These are phyloP conservation scores for Orius insidiosus DNA, from an alignment of 1,140 invertebrate species.

Conservation along the genomic window DNA sequence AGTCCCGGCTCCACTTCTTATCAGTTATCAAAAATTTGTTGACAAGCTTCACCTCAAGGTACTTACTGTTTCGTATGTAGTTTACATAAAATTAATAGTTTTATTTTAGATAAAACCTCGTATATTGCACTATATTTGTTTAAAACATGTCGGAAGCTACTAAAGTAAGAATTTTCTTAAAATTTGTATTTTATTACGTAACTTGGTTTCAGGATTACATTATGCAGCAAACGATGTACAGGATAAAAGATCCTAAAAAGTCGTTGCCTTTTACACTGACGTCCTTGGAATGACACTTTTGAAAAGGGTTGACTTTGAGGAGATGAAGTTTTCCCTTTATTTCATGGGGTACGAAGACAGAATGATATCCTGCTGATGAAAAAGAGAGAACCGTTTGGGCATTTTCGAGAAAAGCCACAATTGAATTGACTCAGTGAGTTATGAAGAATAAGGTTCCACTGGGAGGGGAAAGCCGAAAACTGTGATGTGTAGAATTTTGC, in stretches of 20 bases:
- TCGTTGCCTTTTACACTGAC: constrained; percentile 74
- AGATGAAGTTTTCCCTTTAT: constrained; percentile 79
- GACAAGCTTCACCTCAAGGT: no score
- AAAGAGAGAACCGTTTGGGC: constrained; percentile 55
- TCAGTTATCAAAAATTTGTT: no score
- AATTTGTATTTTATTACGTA: background rate
- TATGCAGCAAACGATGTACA: constrained; percentile 91
- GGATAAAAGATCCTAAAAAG: constrained; percentile 77
- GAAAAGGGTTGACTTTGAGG: constrained; percentile 74
- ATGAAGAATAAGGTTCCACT: no score
- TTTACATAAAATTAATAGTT: no score
- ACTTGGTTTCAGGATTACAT: constrained; percentile 63
- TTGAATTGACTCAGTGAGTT: constrained; percentile 83
- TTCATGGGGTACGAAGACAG: constrained; percentile 82
- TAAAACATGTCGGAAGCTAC: no score
- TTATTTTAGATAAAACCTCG: no score
- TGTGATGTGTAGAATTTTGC: no score
- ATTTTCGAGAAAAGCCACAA: constrained; percentile 64
- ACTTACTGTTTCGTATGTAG: no score
- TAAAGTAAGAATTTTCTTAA: no score
- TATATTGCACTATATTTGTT: no score
- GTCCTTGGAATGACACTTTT: constrained; percentile 81
- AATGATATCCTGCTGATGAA: constrained; percentile 52
- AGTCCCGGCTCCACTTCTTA: no score
- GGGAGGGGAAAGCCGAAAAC: no score